Evolutionary conservation across 2,113 vertebrate species (phyloP), one percentile per base, ranked within the genome.

Genomic region (Brachionichthys hirsutus): DNA sequence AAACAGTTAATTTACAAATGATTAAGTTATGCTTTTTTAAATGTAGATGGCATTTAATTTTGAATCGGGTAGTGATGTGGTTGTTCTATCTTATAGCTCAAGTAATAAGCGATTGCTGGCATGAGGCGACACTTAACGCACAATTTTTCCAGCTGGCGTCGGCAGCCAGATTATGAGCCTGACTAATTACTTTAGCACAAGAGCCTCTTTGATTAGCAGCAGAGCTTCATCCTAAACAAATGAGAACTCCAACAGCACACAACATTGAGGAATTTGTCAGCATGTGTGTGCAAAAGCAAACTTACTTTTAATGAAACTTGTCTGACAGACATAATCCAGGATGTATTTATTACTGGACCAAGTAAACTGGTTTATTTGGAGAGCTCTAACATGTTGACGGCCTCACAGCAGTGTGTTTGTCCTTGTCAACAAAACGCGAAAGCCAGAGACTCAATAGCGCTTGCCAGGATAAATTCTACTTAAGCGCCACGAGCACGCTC

Each of bases 401-500:
- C 41, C 14, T 62, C 35, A 46, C 48, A 24, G 46, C 52, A 19
- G n/a, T 56, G 16, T 17, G 53, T 51, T 38, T 72, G 38, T 18
- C 38, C 43, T 61, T 64, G 40, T 62, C 20, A 55, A 38, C 41
- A 8, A 30, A 52, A 45, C 55, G 58, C 8, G 68, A 56, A 75
- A 72, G 57, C 40, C 38, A 14, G 17, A 41, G 52, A 40, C 68
- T 78, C 56, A 64, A 69, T 60, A 57, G 40, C 60, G 67, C 68
- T 72, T 54, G 55, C 35, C 14, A 16, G 51, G 44, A 63, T 56
- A 59, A 56, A 76, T 49, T 50, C 20, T 1, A 43, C 18, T 38
- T 34, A 20, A 5, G 24, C n/a, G 67, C 36, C 20, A 57, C 12
- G 0, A 45, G n/a, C 11, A 4, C 10, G 10, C 48, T 49, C 19